phyloP scores from a whole-genome alignment of 1,140 invertebrate genomes.

The Zaprionus lachaisei region DNA sequence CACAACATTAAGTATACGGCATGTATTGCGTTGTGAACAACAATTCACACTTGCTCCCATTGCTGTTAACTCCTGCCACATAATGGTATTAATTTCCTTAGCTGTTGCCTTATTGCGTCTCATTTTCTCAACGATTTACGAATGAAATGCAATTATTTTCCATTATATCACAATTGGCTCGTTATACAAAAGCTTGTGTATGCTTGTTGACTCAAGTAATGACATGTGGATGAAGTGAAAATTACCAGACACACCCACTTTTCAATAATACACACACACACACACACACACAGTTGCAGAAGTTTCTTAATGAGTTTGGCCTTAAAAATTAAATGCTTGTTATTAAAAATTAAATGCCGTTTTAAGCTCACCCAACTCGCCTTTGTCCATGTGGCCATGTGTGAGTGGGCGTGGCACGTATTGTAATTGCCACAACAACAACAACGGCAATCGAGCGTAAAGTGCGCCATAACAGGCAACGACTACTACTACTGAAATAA shows the following conservation, averaged over 20 bases:
- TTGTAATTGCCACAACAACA: conserved; percentile 39
- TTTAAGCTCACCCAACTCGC: neutral
- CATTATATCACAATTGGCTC: conserved; percentile 34
- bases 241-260: conserved; percentile 18
- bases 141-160: conserved; percentile 30
- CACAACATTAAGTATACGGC: neutral
- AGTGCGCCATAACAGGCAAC: conserved; percentile 32
- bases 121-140: neutral
- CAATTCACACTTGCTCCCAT: neutral
- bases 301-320: conserved; percentile 31
- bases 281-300: neutral
- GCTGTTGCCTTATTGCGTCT: neutral
- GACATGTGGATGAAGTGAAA: conserved; percentile 50
- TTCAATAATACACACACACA: neutral
- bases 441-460: conserved; percentile 22
- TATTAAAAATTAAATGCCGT: conserved; percentile 74
- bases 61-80: neutral
- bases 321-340: conserved; percentile 64
- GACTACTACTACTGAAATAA: conserved; percentile 30
- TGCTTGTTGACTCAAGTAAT: conserved; percentile 63
- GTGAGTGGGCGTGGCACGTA: conserved; percentile 24
- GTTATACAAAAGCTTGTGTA: conserved; percentile 52
- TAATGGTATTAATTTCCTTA: neutral
- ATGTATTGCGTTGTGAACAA: neutral
- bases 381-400: neutral